A percentile compares a stretch with the other conserved stretches of the same genome.
Evolutionary conservation across 2,797 vertebrate genomes (phyloP).

Genomic region (Sebastes hubbsi): DNA sequence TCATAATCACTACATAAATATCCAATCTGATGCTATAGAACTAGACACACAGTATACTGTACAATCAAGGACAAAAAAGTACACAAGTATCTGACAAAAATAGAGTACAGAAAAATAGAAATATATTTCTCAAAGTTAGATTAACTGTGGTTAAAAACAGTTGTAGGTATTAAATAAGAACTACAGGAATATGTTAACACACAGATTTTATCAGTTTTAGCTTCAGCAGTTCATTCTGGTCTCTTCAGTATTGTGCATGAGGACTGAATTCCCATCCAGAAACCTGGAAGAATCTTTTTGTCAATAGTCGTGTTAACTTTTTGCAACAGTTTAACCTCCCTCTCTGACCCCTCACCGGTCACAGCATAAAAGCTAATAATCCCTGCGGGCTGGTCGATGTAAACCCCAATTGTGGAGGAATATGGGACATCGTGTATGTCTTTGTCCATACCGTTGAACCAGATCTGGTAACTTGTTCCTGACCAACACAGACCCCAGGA

Average conservation of each 20-base stretch:
- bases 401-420: slow-evolving; percentile 73
- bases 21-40: background rate
- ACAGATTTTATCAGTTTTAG: background rate
- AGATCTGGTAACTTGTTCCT: slow-evolving; percentile 69
- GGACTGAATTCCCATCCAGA: slow-evolving; percentile 74
- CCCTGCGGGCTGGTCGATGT: slow-evolving; percentile 77
- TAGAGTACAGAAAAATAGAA: background rate
- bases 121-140: slow-evolving; percentile 4
- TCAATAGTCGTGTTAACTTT: slow-evolving; percentile 51
- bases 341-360: slow-evolving; percentile 47
- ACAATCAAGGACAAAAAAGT: background rate
- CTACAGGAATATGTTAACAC: background rate
- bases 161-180: background rate
- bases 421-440: slow-evolving; percentile 46
- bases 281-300: slow-evolving; percentile 73
- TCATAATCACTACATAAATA: background rate
- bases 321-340: slow-evolving; percentile 64
- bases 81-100: background rate
- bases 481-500: slow-evolving; percentile 80
- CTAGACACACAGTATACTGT: background rate
- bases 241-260: slow-evolving; percentile 59
- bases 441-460: slow-evolving; percentile 63
- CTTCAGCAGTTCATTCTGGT: slow-evolving; percentile 23
- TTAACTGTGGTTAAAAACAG: background rate
- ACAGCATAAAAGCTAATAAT: slow-evolving; percentile 74